Evolutionary conservation across 2,113 vertebrate genomes (phyloP).

Genomic region (Colius striatus): DNA sequence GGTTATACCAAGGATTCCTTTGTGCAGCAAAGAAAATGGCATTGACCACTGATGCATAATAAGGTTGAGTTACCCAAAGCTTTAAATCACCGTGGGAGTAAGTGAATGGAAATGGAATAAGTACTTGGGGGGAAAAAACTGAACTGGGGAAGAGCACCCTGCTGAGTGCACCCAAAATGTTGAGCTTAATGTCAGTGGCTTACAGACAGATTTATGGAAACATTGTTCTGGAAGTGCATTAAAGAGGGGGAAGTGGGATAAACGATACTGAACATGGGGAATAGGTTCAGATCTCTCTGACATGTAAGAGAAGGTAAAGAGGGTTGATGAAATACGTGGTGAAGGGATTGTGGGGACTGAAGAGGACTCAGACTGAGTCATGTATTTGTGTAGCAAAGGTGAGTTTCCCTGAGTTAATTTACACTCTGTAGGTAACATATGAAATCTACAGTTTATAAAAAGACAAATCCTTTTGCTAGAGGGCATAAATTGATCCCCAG

Average conservation of each 20-base stretch:
- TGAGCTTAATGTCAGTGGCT: not conserved
- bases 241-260: not conserved
- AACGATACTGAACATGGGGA: not conserved
- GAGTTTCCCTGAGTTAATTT: not conserved
- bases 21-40: not conserved
- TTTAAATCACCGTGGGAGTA: not conserved
- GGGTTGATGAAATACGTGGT: not conserved
- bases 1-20: not conserved
- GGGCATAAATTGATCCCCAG: not conserved
- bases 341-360: rapidly evolving
- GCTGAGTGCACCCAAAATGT: not conserved
- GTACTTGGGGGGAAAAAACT: too few species aligned
- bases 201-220: not conserved
- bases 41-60: not conserved
- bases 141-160: not conserved
- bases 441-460: not conserved
- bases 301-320: rapidly evolving
- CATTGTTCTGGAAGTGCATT: not conserved
- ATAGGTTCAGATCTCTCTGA: not conserved
- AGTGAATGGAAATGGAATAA: not conserved
- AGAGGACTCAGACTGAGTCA: too few species aligned
- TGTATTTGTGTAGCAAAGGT: not conserved
- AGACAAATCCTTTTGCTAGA: not conserved
- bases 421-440: rapidly evolving
- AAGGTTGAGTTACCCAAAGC: not conserved